Evolutionary conservation across 2,888 invertebrate genomes (phyloP).

Genomic region (Cryptops parisi): DNA sequence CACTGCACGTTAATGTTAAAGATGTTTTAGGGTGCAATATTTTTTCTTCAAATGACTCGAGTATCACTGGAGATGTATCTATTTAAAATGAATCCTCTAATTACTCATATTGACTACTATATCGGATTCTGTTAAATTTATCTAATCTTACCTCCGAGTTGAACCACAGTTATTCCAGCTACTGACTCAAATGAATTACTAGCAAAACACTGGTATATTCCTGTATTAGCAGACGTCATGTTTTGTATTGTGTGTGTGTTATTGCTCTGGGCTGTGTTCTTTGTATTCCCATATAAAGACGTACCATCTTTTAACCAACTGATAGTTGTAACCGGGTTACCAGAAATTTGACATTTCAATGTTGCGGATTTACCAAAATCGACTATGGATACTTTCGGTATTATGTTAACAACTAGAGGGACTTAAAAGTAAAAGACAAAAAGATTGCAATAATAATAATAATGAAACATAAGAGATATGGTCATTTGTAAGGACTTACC

Average conservation of each 20-base stretch:
- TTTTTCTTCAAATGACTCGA: neutral
- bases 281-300: neutral
- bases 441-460: neutral
- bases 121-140: neutral
- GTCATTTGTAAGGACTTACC: neutral
- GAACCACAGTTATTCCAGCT: neutral
- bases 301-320: conserved; percentile 15
- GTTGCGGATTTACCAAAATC: neutral
- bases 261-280: neutral
- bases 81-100: neutral
- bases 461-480: no score
- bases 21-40: neutral
- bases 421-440: neutral
- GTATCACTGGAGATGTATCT: neutral
- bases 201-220: no score
- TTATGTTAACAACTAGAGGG: neutral
- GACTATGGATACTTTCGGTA: neutral
- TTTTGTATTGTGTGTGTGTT: no score
- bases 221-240: no score
- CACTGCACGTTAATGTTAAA: neutral
- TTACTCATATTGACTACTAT: no score
- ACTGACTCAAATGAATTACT: neutral
- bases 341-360: conserved; percentile 12
- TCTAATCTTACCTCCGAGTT: neutral
- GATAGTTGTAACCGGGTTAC: conserved; percentile 13